Conservation (phyloP, 2,797 vertebrate genomes). For the Bovichtus variegatus region DNA sequence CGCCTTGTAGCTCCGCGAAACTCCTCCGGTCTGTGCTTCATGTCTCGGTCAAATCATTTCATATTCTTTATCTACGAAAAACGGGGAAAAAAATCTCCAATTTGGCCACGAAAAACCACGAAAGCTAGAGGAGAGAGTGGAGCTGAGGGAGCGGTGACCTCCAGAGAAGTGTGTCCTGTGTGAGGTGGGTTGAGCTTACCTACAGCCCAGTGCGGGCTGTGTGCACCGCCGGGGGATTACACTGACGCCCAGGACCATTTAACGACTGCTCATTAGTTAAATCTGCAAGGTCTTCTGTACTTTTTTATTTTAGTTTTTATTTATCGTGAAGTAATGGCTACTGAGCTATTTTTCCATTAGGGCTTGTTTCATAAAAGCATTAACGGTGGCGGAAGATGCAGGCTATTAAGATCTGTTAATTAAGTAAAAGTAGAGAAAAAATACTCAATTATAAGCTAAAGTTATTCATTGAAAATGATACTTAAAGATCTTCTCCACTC, state of each 20-base stretch:
- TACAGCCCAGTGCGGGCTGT: constrained; percentile 47
- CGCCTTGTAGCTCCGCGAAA: background rate
- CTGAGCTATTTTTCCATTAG: background rate
- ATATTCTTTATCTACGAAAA: background rate
- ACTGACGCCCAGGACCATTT: constrained; percentile 30
- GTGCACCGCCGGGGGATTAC: constrained; percentile 57
- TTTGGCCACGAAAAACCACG: rapidly evolving
- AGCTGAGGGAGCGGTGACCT: constrained; percentile 34
- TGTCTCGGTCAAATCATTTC: constrained; percentile 10
- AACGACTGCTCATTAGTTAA: background rate
- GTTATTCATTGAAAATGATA: too few relatives aligned
- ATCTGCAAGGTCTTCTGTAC: background rate
- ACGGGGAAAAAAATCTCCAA: rapidly evolving
- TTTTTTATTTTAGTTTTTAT: background rate
- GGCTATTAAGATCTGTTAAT: background rate
- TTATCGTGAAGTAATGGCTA: background rate
- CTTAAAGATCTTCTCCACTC: too few relatives aligned
- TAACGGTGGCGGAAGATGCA: background rate
- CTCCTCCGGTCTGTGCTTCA: background rate
- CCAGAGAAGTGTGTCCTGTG: constrained; percentile 19
- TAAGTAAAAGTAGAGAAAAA: background rate
- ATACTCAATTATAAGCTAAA: background rate
- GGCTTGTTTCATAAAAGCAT: background rate
- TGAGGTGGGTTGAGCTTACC: constrained; percentile 69
- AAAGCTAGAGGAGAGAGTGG: background rate